Percentiles rank a stretch among this genome's conserved stretches.
Evolutionary conservation across 2,888 invertebrate genomes (phyloP).

Genomic region (Metacarcinus magister): DNA sequence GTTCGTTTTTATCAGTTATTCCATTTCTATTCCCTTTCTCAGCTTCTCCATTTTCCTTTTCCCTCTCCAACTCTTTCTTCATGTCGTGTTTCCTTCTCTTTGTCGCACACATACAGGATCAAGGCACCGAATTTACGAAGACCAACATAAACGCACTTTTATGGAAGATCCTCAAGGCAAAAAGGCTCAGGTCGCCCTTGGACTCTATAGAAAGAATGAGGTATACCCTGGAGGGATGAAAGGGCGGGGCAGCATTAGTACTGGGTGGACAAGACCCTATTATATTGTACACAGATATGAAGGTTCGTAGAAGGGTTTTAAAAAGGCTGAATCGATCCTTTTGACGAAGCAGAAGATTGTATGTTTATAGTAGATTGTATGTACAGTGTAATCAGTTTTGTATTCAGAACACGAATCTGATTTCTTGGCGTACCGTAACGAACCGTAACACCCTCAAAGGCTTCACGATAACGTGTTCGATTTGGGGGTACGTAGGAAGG

Average conservation of each 20-base stretch:
- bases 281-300: conserved; percentile 36
- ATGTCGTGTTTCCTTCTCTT: not conserved
- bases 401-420: not conserved
- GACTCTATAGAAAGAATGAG: conserved; percentile 19
- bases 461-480: not conserved
- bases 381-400: not conserved
- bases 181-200: not conserved
- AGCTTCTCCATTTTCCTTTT: not conserved
- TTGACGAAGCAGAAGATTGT: not conserved
- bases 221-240: not conserved
- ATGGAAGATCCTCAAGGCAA: not conserved
- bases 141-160: not conserved
- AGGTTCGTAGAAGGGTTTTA: not conserved
- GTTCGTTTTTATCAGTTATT: not conserved
- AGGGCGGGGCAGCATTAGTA: not conserved
- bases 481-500: not conserved
- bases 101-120: not conserved
- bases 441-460: not conserved
- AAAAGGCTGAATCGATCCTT: not conserved
- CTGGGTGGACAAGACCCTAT: conserved; percentile 9
- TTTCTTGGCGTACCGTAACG: not conserved
- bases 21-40: not conserved
- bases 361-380: not conserved
- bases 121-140: not conserved
- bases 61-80: too few species aligned